Evolutionary conservation across 2,888 invertebrate genomes (phyloP), one percentile per base, ranked within the genome.

Genomic region (Erebia ligea): DNA sequence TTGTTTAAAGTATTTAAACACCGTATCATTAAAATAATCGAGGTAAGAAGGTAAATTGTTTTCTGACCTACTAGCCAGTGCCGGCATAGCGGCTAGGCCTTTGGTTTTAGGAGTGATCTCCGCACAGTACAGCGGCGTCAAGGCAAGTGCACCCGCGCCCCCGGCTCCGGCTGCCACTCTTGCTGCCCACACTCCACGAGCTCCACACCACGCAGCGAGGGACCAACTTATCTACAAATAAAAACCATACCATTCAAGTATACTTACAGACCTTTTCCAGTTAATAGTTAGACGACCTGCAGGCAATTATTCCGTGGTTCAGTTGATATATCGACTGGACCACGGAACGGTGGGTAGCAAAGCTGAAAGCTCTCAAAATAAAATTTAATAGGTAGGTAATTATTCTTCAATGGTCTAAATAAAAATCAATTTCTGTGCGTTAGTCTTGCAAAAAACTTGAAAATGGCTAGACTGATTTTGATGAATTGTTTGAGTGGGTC

Each of bases 161-260:
- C 92, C 93, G 8, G 90, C 92, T 0, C 93, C 93, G 0, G 92
- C 92, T 17, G 90, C 92, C 2, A 87, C 86, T 70, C 92, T 78
- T 64, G 92, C 92, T 0, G 90, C 91, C 93, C 92, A 92, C 0
- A 93, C 84, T 0, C 91, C 93, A 2, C 87, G 82, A 0, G 87
- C 83, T 0, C 92, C 92, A 56, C 91, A 88, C 92, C 92, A 92
- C 52, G 92, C 91, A 68, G 91, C 89, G 69, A 92, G 75, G 0
- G 87, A 90, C 90, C 93, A 92, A 80, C 93, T 92, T 62, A 90
- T 80, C 92, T 93, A 42, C 17, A 63, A 63, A 56, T 15, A 40
- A 48, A 4, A 21, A 58, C 3, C 3, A 45, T 10, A 52, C 2
- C 9, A 11, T 19, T 42, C 5, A 64, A 13, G 15, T 34, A 17